Evolutionary conservation across 2,113 vertebrate genomes (phyloP).

Genomic region (Oplegnathus fasciatus): DNA sequence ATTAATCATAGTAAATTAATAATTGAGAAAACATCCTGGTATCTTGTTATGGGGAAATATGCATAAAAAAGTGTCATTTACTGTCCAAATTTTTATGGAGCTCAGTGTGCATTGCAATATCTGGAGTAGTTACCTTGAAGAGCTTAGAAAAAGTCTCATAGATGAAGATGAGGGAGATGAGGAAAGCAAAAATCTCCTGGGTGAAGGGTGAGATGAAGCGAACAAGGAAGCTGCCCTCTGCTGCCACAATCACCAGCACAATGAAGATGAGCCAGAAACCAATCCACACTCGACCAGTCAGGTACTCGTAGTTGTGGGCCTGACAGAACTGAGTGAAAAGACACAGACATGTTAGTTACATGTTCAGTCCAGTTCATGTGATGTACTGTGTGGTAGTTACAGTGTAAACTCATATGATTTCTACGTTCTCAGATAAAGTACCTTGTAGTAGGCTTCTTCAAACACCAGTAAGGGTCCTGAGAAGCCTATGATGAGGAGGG

Average conservation of each 20-base stretch:
- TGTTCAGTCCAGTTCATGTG: neutral
- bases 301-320: conserved; percentile 93
- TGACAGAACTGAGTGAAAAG: conserved; percentile 90
- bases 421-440: conserved; percentile 10
- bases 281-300: conserved; percentile 97
- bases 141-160: conserved; percentile 98
- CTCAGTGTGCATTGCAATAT: neutral
- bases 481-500: conserved; percentile 96
- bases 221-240: conserved; percentile 97
- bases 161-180: conserved; percentile 99
- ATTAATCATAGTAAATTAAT: neutral
- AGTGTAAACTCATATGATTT: neutral
- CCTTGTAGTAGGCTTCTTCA: conserved; percentile 98
- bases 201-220: conserved; percentile 98
- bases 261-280: conserved; percentile 97
- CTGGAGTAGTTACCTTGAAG: conserved; percentile 86
- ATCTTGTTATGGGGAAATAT: neutral
- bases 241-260: conserved; percentile 94
- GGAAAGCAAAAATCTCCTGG: conserved; percentile 99
- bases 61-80: neutral
- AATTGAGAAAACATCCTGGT: neutral
- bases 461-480: conserved; percentile 97
- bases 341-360: neutral
- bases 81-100: neutral
- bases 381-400: neutral